Base-by-base conservation (phyloP, 2,113 vertebrate species). In the Felis chaus region DNA sequence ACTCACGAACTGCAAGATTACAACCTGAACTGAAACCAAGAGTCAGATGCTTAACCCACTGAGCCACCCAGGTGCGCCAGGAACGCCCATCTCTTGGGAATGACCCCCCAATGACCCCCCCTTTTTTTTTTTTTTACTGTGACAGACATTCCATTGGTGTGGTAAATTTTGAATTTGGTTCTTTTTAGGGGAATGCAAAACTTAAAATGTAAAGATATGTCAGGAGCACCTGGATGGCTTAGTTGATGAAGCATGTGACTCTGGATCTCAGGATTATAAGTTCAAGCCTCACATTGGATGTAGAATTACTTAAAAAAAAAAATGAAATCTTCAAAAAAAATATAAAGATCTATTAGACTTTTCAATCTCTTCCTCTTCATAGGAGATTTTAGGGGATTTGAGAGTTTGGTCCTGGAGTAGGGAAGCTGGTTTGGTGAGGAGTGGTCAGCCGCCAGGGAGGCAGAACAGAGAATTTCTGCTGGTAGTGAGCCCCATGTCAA, bases 141-240 rank as follows among this genome's bases (percentile, higher is more conserved):
- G 45, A 84, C 31, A 45, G 84, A 63, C 18, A 15, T 86, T 82
- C 14, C 27, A 18, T 90, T 87, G 31, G 31, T 81, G 18, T 87
- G n/a, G 11, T 92, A 63, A 88, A 69, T 61, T 95, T 78, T 78
- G 68, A 90, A 96, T 13, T 27, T 31, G n/a, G n/a, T 7, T 96
- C 50, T 92, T 65, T 83, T 83, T 66, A 85, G 9, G 65, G 66
- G 36, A 89, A 69, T 39, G 53, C 14, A 93, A 89, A 84, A 85
- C 18, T 91, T 94, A 73, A 71, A 89, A 65, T 63, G 36, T 65
- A 85, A 92, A 73, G 25, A 33, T 50, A 7, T 63, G 39, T 45
- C 65, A 91, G 78, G 36, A 36, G 36, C 36, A 36, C 21, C 36
- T 73, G 2, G 19, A 16, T 71, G n/a, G 69, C 8, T 73, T 39